Conservation (phyloP, 2,888 invertebrate species). For the Lomographa bimaculata region DNA sequence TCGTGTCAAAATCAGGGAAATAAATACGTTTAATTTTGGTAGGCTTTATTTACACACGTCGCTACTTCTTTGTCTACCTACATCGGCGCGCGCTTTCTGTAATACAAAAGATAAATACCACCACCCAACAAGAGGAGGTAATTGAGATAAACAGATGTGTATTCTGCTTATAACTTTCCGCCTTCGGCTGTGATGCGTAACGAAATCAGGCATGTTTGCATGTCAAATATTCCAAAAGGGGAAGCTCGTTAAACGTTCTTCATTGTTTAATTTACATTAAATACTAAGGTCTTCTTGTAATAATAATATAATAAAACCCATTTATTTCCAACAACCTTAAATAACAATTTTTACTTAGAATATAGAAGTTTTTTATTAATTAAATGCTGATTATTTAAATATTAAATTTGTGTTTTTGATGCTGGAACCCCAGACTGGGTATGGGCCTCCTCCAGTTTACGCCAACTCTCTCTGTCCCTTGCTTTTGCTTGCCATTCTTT, state of each 20-base stretch:
- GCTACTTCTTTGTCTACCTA: conserved; percentile 70
- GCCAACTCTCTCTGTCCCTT: too few species aligned
- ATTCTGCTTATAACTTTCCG: conserved; percentile 68
- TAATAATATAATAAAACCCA: too few species aligned
- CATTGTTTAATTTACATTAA: too few species aligned
- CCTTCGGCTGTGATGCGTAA: conserved; percentile 61
- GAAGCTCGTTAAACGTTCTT: conserved; percentile 14
- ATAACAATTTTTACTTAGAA: too few species aligned
- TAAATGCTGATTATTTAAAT: too few species aligned
- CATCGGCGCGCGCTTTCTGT: conserved; percentile 55
- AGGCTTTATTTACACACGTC: conserved; percentile 66
- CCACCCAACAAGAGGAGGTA: conserved; percentile 66
- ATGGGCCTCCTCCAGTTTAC: too few species aligned
- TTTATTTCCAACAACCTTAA: too few species aligned
- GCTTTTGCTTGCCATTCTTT: too few species aligned
- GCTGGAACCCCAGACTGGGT: too few species aligned
- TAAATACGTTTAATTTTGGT: conserved; percentile 64
- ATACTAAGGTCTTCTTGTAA: too few species aligned
- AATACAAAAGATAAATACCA: conserved; percentile 77
- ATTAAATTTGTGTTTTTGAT: too few species aligned
- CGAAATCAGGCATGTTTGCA: conserved; percentile 65
- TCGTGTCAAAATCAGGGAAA: conserved; percentile 66
- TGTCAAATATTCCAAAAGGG: conserved; percentile 38
- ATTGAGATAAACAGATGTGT: conserved; percentile 77
- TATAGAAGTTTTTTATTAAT: too few species aligned